Base-by-base conservation (phyloP, 2,113 vertebrate species). In the Anolis sagrei region DNA sequence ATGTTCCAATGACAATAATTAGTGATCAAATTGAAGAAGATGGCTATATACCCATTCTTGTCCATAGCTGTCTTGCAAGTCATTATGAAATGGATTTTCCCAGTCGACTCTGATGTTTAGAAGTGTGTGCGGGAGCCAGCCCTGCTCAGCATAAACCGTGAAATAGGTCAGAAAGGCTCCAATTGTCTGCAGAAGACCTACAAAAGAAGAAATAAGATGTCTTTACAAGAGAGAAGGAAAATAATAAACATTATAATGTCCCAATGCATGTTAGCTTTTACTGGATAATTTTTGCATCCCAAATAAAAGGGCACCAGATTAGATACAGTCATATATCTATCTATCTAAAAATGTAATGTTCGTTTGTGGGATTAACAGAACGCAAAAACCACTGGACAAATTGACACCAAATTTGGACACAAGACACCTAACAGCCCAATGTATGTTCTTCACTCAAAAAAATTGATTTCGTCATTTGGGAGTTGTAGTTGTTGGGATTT, bases 141-240 rank as follows among this genome's bases (percentile, higher is more conserved):
- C 97, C 16, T 96, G 93, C 49, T 97, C 91, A 0, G 97, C 95
- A 0, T 97, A 95, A 72, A 97, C 93, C 0, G 96, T 94, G 51
- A 97, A 97, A 74, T 97, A 97, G 29, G 94, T 94, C 2, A 97
- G 86, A 54, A 97, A 97, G 54, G 92, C 97, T 58, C 97, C 97
- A 62, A 97, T 82, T 0, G 97, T 89, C 90, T 97, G 97, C 69
- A 97, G 94, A 80, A 97, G 93, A 11, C 97, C 97, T 97, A 90
- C 44, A 81, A 73, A 36, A 49, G n/a, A 79, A 83, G 79, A 69
- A 32, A 16, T 1, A 0, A 62, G 75, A 39, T 48, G 0, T 5
- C 61, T 77, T 74, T 6, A 0, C 6, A 1, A 61, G 21, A 23
- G 74, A 68, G n/a, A 68, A 68, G 70, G 19, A 14, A 7, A 7